These are phyloP conservation scores for Neoitamus cyanurus DNA, from an alignment of 2,888 invertebrate species.

Conservation along the genomic window DNA sequence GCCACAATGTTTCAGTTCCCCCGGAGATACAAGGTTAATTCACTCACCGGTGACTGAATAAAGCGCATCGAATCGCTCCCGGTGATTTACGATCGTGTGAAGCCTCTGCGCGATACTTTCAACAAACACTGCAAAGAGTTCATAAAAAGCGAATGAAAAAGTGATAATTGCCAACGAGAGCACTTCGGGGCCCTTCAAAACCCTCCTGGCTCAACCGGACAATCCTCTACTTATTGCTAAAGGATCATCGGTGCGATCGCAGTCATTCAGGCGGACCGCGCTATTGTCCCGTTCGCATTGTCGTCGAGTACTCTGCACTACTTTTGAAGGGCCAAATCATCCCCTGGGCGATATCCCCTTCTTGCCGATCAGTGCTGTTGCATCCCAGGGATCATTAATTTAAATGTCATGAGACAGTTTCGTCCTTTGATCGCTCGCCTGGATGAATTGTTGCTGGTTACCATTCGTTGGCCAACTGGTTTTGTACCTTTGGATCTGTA, in stretches of 20 bases:
- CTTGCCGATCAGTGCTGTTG: neutral
- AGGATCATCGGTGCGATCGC: neutral
- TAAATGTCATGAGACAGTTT: constrained; percentile 46
- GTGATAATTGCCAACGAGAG: constrained; percentile 42
- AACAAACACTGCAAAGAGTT: constrained; percentile 14
- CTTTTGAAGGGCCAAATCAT: constrained; percentile 24
- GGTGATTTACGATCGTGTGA: constrained; percentile 36
- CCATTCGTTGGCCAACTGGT: constrained; percentile 5
- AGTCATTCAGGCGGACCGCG: neutral
- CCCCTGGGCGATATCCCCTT: neutral
- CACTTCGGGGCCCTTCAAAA: neutral
- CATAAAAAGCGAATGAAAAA: constrained; percentile 44
- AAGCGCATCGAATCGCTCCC: constrained; percentile 27
- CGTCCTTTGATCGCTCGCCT: constrained; percentile 10
- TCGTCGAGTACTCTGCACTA: neutral
- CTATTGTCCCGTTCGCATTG: neutral
- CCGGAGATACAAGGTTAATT: constrained; percentile 3
- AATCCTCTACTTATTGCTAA: neutral
- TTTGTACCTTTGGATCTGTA: constrained; percentile 20
- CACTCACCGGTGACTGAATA: constrained; percentile 11
- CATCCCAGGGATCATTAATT: constrained; percentile 37
- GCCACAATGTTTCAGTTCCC: neutral
- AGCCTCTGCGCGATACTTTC: neutral
- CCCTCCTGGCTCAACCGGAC: neutral
- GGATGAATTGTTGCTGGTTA: constrained; percentile 10